Evolutionary conservation across 2,888 invertebrate genomes (phyloP), one percentile per base, ranked within the genome.

Genomic region (Scelioninae gen. 1): DNA sequence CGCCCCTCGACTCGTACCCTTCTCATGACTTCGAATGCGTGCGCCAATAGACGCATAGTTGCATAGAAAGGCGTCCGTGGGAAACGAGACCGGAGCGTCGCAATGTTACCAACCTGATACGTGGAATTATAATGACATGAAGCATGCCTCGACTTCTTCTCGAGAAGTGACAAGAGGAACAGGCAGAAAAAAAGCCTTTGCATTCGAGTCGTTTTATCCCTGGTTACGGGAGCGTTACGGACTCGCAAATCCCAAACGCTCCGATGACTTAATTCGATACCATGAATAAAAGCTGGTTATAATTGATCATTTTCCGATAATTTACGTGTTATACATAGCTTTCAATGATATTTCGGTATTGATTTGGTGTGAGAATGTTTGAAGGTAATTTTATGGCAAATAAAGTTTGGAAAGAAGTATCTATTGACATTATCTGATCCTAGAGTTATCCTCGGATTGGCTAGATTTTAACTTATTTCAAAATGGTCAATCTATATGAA

Each of bases 1-100:
- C 68, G 40, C 85, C 85, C 86, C 85, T 84, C 85, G 84, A 84
- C 86, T 49, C 66, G 66, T 76, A 82, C 76, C 84, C 80, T 85
- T 82, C 85, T 75, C 84, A 78, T 79, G 81, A 84, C 84, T 82
- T 32, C 69, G 72, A 38, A 63, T 69, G 55, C 80, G 55, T 58
- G 62, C 76, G 63, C 58, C 71, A 71, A 76, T 79, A 72, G 71
- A 69, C 72, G 65, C 71, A 13, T 38, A 55, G 74, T 80, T 62
- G 74, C 68, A 66, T 60, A 62, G 72, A 80, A 69, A 80, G 72
- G 62, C 55, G 63, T 76, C 68, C 76, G 72, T 63, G 72, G 63
- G 77, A 72, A 83, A 80, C 77, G 81, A 77, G 80, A 81, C 76
- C 80, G 83, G 76, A 77, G 77, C 79, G 72, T 83, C 71, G 83